Evolutionary conservation across 1,140 invertebrate genomes (phyloP).

Genomic region (Papilio machaon): DNA sequence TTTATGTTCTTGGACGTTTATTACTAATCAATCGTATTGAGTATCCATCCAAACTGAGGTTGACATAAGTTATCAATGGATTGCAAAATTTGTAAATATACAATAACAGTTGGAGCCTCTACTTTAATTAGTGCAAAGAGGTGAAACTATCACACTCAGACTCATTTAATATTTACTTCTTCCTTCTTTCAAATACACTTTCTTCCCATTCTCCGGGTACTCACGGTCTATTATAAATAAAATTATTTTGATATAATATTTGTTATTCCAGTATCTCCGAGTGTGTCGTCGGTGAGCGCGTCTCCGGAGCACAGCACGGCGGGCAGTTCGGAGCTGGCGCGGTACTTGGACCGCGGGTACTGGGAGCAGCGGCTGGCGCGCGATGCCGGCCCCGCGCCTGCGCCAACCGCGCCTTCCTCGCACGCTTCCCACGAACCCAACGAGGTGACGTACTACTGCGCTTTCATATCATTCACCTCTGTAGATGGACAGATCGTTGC

Average conservation of each 20-base stretch:
- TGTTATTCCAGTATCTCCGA: constrained; percentile 62
- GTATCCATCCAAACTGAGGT: too few species aligned
- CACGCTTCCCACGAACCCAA: constrained; percentile 52
- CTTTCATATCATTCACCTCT: neutral
- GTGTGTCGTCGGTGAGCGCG: constrained; percentile 69
- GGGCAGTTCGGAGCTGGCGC: constrained; percentile 91
- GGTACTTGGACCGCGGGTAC: constrained; percentile 97
- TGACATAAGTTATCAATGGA: too few species aligned
- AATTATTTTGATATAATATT: too few species aligned
- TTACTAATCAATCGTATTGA: constrained; percentile 54
- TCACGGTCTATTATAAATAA: too few species aligned
- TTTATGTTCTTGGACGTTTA: constrained; percentile 44
- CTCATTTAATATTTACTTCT: too few species aligned
- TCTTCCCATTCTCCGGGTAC: too few species aligned
- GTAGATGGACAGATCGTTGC: too few species aligned
- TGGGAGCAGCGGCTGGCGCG: constrained; percentile 94
- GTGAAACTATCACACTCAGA: too few species aligned
- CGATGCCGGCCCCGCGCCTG: constrained; percentile 62
- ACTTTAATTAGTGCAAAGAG: too few species aligned
- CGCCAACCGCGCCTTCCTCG: constrained; percentile 65
- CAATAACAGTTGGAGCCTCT: too few species aligned
- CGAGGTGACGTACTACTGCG: constrained; percentile 48
- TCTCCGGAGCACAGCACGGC: constrained; percentile 76
- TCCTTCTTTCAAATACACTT: too few species aligned
- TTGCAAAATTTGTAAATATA: too few species aligned